Conservation (phyloP, 1,140 invertebrate species). For the Lanistes nyassanus region DNA sequence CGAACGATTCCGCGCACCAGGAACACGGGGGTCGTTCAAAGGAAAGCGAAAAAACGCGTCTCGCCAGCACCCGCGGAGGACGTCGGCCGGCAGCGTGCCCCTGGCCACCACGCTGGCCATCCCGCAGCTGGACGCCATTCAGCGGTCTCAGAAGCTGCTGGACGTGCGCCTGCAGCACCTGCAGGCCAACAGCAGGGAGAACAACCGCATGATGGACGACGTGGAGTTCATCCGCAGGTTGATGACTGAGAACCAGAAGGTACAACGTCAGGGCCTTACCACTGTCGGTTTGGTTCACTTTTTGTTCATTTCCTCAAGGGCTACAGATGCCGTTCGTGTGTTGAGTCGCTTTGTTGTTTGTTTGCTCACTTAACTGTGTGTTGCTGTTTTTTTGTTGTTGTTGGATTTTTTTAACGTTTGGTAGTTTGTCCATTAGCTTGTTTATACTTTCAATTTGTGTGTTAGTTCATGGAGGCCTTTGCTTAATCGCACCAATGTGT, state of each 20-base stretch:
- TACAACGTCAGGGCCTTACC: neutral
- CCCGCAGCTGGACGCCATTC: conserved; percentile 65
- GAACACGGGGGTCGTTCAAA: conserved; percentile 26
- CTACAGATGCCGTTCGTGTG: too few relatives aligned
- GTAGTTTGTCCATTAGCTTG: too few relatives aligned
- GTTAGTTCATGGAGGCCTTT: too few relatives aligned
- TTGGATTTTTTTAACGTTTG: too few relatives aligned
- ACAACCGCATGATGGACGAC: conserved; percentile 62
- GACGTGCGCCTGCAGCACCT: conserved; percentile 66
- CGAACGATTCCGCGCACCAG: neutral
- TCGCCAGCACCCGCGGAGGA: conserved; percentile 39
- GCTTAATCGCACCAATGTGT: too few relatives aligned
- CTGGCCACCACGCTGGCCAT: conserved; percentile 63
- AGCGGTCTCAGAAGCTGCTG: conserved; percentile 62
- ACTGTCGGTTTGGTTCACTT: too few relatives aligned
- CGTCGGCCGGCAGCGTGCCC: conserved; percentile 50
- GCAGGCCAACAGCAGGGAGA: conserved; percentile 62
- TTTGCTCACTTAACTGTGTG: too few relatives aligned
- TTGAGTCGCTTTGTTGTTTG: too few relatives aligned
- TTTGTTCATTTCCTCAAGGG: too few relatives aligned
- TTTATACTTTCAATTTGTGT: too few relatives aligned
- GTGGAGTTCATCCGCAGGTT: conserved; percentile 63
- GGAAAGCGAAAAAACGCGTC: conserved; percentile 36
- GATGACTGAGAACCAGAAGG: conserved; percentile 66
- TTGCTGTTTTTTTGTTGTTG: too few relatives aligned